Evolutionary conservation across 2,797 vertebrate species (phyloP).

Genomic region (Trematomus bernacchii): DNA sequence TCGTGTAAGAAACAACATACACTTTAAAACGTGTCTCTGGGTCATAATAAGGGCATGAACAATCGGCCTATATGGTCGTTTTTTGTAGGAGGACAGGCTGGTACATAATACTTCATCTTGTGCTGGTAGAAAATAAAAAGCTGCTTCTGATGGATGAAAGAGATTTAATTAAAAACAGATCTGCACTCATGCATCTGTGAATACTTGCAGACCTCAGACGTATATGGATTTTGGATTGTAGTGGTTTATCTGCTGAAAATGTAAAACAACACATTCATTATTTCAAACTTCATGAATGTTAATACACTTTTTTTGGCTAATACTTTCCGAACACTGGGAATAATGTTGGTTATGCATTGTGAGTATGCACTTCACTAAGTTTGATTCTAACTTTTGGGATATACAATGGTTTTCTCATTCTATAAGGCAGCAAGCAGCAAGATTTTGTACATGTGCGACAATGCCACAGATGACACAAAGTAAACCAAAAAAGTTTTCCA

Average conservation of each 20-base stretch:
- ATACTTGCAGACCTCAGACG: neutral
- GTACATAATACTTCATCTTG: neutral
- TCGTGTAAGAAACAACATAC: no score
- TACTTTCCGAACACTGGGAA: neutral
- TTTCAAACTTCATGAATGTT: constrained; percentile 8
- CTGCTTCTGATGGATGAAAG: constrained; percentile 11
- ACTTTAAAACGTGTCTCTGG: no score
- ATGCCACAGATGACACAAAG: neutral
- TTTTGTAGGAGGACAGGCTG: no score
- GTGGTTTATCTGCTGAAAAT: neutral
- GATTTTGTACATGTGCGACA: neutral
- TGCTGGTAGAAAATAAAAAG: constrained; percentile 1
- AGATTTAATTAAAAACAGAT: constrained; percentile 36
- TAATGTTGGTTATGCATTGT: neutral
- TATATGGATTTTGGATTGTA: neutral
- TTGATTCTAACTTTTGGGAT: constrained; percentile 5
- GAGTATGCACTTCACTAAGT: neutral
- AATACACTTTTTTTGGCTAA: neutral
- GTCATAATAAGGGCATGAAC: no score
- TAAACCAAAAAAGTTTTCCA: constrained; percentile 25
- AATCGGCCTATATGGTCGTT: no score
- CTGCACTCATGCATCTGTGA: constrained; percentile 27
- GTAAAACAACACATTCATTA: constrained; percentile 2
- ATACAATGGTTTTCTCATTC: neutral
- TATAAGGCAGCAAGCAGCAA: neutral